Base-by-base conservation (phyloP, 2,797 vertebrate genomes). In the Melopsittacus undulatus region DNA sequence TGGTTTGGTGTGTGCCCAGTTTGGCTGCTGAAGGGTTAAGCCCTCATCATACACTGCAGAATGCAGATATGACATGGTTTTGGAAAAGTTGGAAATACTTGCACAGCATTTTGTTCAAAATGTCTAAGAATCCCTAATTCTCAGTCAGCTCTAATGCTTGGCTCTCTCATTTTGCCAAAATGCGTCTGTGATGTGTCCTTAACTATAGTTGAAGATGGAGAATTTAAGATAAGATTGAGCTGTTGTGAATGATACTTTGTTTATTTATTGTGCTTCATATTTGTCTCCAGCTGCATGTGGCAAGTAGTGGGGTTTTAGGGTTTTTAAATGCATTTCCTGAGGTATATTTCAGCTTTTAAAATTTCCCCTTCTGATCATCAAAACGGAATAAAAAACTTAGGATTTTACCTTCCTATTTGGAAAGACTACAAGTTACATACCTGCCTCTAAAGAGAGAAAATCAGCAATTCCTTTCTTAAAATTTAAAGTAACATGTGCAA, bases 291-390 rank as follows among this genome's bases (percentile, higher is more conserved):
- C 10, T 80, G 26, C 22, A 13, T 36, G 36, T 63, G 52, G n/a
- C 12, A 32, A 45, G 7, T 56, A 32, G 24, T 61, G 13, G n/a
- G 20, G 4, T 46, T 46, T 79, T 68, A 11, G 0, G 0, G 0
- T 4, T 70, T 90, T 77, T 46, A 9, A 30, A 46, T 48, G 18
- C 11, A 22, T 83, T 83, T 78, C n/a, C 29, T 68, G 73, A 91
- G 56, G 51, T 52, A 12, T 27, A 48, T 64, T 77, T 89, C 13
- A 51, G 8, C 26, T 49, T 89, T 87, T 70, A 15, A 75, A 80
- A 77, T 83, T 87, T 80, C 13, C 13, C 16, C 24, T 67, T 11
- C 9, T 87, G 23, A 30, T 76, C 42, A n/a, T 62, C 56, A 66
- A 38, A 36, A 49, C n/a, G 4, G 34, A 80, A 80, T 51, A 80